A percentile compares a stretch with the other conserved stretches of the same genome.
phyloP scores from a whole-genome alignment of 2,888 invertebrate genomes.

The Machimus atricapillus region DNA sequence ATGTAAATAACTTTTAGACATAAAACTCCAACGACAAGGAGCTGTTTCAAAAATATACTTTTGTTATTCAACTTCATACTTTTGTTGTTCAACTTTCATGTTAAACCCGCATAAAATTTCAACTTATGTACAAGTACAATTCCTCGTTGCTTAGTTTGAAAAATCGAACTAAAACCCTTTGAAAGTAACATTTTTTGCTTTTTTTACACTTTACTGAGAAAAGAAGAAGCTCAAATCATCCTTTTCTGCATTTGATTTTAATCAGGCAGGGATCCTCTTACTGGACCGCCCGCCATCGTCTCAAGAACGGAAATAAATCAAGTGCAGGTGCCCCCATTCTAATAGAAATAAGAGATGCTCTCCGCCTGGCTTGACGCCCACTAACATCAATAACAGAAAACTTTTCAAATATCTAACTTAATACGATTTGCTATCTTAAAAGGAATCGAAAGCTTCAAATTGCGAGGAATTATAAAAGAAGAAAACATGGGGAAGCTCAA shows the following conservation, averaged over 20 bases:
- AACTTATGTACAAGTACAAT: neutral
- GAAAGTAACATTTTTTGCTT: neutral
- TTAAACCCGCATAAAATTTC: neutral
- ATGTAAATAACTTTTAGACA: no score
- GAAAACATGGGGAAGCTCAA: slow-evolving; percentile 10
- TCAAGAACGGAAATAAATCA: neutral
- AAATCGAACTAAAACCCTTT: neutral
- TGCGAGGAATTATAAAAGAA: slow-evolving; percentile 26
- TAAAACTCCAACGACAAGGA: no score
- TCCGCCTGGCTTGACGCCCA: neutral
- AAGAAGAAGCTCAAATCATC: neutral
- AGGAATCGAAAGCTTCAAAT: slow-evolving; percentile 34
- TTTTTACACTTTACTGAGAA: neutral
- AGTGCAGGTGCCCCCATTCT: neutral
- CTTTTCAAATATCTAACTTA: slow-evolving; percentile 21
- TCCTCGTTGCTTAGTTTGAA: neutral
- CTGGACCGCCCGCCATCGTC: neutral
- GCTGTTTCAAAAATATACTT: no score
- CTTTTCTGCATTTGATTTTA: neutral
- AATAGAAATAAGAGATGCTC: neutral
- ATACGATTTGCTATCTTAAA: slow-evolving; percentile 31
- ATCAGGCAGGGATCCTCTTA: neutral
- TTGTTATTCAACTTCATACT: no score
- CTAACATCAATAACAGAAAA: slow-evolving; percentile 18
- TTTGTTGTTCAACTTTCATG: no score